phyloP scores from a whole-genome alignment of 2,113 vertebrate genomes.

The Sisor rabdophorus region DNA sequence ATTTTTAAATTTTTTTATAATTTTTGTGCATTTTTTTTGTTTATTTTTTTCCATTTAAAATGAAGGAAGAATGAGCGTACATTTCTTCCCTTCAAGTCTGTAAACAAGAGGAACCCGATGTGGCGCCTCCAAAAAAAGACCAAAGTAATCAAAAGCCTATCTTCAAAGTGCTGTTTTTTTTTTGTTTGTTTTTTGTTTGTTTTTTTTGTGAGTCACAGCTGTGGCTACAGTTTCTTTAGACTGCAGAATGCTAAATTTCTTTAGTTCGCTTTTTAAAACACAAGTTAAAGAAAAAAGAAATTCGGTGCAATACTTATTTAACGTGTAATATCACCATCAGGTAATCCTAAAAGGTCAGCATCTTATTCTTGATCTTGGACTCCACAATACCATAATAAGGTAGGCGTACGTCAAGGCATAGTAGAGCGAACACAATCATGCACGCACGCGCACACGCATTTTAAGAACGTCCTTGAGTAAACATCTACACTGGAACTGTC shows the following conservation, averaged over 20 bases:
- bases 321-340: conserved; percentile 73
- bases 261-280: conserved; percentile 91
- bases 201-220: conserved; percentile 91
- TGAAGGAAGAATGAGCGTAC: conserved; percentile 97
- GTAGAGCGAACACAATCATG: conserved; percentile 79
- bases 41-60: conserved; percentile 87
- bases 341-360: conserved; percentile 82
- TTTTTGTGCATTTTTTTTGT: conserved; percentile 54
- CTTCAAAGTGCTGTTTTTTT: conserved; percentile 92
- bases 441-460: conserved; percentile 44
- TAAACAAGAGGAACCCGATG: conserved; percentile 93
- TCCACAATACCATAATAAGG: conserved; percentile 88
- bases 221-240: conserved; percentile 94
- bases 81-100: conserved; percentile 82
- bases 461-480: conserved; percentile 95
- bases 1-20: conserved; percentile 64
- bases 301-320: conserved; percentile 92
- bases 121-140: conserved; percentile 76
- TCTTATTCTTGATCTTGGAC: conserved; percentile 81
- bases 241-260: conserved; percentile 90
- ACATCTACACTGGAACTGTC: conserved; percentile 90
- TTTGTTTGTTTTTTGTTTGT: too few relatives aligned
- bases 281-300: conserved; percentile 55
- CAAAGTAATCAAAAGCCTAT: conserved; percentile 88
- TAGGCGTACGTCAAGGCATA: conserved; percentile 94